Base-by-base conservation (phyloP, 2,888 invertebrate genomes). In the Chymomyza amoena region DNA sequence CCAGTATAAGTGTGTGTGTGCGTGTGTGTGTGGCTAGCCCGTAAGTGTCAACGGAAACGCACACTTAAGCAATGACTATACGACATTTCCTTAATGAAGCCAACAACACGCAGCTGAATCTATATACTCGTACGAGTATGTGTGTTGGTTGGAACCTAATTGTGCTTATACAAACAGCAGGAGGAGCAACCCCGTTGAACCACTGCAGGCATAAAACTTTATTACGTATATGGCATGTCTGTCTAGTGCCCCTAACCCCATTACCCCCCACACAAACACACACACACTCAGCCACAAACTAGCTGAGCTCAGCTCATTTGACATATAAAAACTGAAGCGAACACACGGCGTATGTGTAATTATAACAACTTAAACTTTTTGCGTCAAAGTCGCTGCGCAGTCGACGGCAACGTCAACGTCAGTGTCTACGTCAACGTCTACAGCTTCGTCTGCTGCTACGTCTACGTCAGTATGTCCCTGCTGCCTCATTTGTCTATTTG, bases 1-100 rank as follows among this genome's bases (percentile, higher is more conserved):
- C 25, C 25, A 25, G 25, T 25, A 25, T 36, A 36, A 36, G 36
- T 56, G 4, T 62, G 51, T 39, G 39, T 61, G 18, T 36, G 32
- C 16, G 50, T 36, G 57, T 68, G 61, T 70, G n/a, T 51, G 61
- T 61, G 68, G 50, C 61, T 56, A 71, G 57, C 56, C 64, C 60
- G 70, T 63, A 75, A 81, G 80, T 81, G 86, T 78, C 76, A 80
- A 77, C 90, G 90, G 89, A 90, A 89, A 78, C 79, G 79, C 77
- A 79, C 82, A 89, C 80, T 89, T 89, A 81, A 84, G 83, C 88
- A 81, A 81, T 84, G 84, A 81, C 84, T 82, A 84, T 86, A 80
- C 81, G 81, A 89, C 88, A 86, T 89, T 89, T 88, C 87, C 88
- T 86, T 89, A 90, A 89, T 88, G 89, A 89, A 84, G 86, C 77